Percentiles rank a stretch among this genome's conserved stretches.
These are phyloP conservation scores for Pseudorectes ferrugineus DNA, from an alignment of 2,113 vertebrate species.

Conservation along the genomic window DNA sequence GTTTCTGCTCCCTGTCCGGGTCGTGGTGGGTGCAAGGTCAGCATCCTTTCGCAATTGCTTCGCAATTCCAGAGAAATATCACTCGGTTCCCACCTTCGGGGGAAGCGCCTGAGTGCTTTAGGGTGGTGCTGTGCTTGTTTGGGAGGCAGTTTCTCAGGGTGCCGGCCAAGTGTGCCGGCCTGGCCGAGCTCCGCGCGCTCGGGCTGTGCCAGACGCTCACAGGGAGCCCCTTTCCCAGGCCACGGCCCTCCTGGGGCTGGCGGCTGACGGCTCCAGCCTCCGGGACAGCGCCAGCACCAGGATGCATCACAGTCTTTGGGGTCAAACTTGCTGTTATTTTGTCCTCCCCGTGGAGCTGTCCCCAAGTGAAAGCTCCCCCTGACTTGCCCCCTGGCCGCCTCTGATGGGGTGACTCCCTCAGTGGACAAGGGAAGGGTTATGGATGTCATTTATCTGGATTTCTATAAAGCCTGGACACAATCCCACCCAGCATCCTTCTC, in stretches of 20 bases:
- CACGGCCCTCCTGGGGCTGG: background rate
- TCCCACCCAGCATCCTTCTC: background rate
- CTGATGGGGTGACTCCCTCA: background rate
- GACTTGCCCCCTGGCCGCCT: background rate
- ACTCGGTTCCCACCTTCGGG: background rate
- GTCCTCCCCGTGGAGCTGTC: background rate
- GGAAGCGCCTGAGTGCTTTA: background rate
- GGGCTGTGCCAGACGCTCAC: fast-evolving
- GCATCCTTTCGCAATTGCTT: background rate
- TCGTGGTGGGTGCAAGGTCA: fast-evolving
- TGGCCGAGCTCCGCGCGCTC: fast-evolving
- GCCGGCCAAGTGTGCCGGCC: background rate
- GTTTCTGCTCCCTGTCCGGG: background rate
- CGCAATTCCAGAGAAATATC: fast-evolving
- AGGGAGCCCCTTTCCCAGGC: constrained; percentile 17
- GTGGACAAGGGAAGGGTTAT: background rate
- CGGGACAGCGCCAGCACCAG: background rate
- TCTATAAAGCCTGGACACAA: background rate
- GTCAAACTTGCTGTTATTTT: background rate
- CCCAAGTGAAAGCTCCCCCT: background rate
- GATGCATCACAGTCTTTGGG: background rate
- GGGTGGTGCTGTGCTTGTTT: background rate
- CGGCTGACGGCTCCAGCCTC: fast-evolving
- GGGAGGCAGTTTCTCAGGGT: background rate
- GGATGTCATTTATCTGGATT: background rate